A percentile compares a stretch with the other conserved stretches of the same genome.
Conservation (phyloP, 2,797 vertebrate genomes). For the Lepus townsendii region DNA sequence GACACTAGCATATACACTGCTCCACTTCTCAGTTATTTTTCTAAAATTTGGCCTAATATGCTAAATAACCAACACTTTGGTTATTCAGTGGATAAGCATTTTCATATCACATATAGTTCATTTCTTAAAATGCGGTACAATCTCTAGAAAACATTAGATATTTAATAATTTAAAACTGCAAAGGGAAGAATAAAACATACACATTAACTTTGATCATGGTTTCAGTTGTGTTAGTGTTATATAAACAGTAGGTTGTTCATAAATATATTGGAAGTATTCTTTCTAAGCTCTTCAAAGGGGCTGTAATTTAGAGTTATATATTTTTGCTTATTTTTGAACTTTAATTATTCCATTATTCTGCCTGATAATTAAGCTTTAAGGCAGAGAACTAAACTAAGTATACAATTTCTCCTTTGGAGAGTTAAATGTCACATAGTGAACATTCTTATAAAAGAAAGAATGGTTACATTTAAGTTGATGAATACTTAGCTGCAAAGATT, state of each 20-base stretch:
- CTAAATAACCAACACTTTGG: not conserved
- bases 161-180: slow-evolving; percentile 56
- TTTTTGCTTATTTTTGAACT: slow-evolving; percentile 74
- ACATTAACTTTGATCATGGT: slow-evolving; percentile 60
- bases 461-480: slow-evolving; percentile 67
- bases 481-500: slow-evolving; percentile 75
- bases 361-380: slow-evolving; percentile 69
- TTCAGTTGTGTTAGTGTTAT: slow-evolving; percentile 77
- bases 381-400: slow-evolving; percentile 71
- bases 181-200: slow-evolving; percentile 60
- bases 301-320: slow-evolving; percentile 73
- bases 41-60: not conserved
- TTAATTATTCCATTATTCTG: slow-evolving; percentile 75
- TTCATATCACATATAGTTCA: not conserved
- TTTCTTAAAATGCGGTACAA: slow-evolving; percentile 9
- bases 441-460: slow-evolving; percentile 73
- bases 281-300: slow-evolving; percentile 80
- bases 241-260: slow-evolving; percentile 79
- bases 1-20: not conserved
- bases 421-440: slow-evolving; percentile 68
- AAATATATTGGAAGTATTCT: slow-evolving; percentile 71
- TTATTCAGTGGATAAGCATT: not conserved
- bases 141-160: slow-evolving; percentile 45
- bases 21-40: slow-evolving; percentile 21
- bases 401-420: slow-evolving; percentile 77